Evolutionary conservation across 2,888 invertebrate genomes (phyloP), one percentile per base, ranked within the genome.

Genomic region (Drosophila picticornis): DNA sequence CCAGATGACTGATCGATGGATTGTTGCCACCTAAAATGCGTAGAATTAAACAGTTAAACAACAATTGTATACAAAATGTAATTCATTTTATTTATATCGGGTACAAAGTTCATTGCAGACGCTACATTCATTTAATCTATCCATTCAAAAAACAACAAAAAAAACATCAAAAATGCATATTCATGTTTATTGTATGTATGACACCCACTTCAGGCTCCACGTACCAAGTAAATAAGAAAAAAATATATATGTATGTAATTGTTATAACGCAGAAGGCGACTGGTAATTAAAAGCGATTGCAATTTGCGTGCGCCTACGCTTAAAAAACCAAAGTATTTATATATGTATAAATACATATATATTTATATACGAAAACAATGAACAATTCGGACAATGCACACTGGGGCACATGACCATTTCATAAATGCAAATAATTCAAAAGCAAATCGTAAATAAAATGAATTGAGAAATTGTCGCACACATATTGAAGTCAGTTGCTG

Each of bases 1-100:
- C 98, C 90, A 98, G 94, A 80, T 80, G 68, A 48, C 83, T 83
- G 29, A 91, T 83, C 27, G 83, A 76, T 31, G 84, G 75, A 69
- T 75, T 75, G 31, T 58, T 77, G 11, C 46, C 60, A 57, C 31
- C 77, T 75, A 29, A 2, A 55, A n/a, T 16, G 11, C 22, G 10
- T 11, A 34, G 10, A 19, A 10, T 27, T 10, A 27, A 48, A 19
- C 27, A 48, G 48, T 19, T 48, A 29, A 50, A 3, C 7, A 46
- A 6, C 9, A 9, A 25, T 16, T 4, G n/a, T n/a, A n/a, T n/a
- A n/a, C n/a, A n/a, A n/a, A n/a, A n/a, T n/a, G n/a, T n/a, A n/a
- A n/a, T n/a, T n/a, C n/a, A n/a, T n/a, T n/a, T 19, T 27, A 27
- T 19, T 10, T 19, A 16, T 25, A 46, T 43, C 43, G 22, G 2